Conservation (phyloP, 2,888 invertebrate genomes). For the Rhopalosiphum nymphaeae region DNA sequence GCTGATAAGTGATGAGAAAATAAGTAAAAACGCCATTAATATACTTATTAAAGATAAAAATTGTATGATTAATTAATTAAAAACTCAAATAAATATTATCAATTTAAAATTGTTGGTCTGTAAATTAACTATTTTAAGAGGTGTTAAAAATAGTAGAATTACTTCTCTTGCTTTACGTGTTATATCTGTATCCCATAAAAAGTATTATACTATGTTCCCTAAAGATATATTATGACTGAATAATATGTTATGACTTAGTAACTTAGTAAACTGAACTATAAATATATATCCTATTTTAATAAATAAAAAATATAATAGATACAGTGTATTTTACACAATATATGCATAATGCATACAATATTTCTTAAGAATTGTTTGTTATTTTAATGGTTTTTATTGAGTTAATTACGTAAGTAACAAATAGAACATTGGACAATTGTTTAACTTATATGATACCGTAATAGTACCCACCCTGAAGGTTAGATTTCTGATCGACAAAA, state of each 20-base stretch:
- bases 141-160: not conserved
- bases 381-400: not conserved
- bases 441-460: not conserved
- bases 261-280: not conserved
- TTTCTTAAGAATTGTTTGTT: not conserved
- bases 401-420: not conserved
- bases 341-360: not conserved
- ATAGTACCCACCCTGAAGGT: not conserved
- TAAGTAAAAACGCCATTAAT: not conserved
- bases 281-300: not conserved
- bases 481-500: conserved; percentile 55
- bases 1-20: not conserved
- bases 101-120: not conserved
- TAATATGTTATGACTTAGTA: not conserved
- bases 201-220: not conserved
- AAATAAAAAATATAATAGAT: not conserved
- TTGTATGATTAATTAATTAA: not conserved
- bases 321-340: not conserved
- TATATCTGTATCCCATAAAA: not conserved
- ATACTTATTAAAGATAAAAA: not conserved
- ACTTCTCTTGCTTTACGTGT: not conserved
- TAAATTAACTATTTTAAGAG: not conserved
- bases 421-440: not conserved
- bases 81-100: not conserved
- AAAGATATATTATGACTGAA: not conserved